Conservation (phyloP, 2,888 invertebrate species). For the Rhorus exstirpatorius region DNA sequence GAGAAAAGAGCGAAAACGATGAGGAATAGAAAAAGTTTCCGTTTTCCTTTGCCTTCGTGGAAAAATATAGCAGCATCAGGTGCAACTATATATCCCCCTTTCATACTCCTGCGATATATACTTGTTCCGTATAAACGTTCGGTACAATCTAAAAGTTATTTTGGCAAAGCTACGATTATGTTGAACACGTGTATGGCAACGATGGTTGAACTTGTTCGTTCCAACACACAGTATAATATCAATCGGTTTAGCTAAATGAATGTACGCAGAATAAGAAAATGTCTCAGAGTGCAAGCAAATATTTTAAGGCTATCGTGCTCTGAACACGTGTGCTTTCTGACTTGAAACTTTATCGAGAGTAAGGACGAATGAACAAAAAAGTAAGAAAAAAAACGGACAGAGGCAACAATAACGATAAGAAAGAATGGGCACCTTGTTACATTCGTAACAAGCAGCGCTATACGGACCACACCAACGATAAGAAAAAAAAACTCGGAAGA, state of each 20-base stretch:
- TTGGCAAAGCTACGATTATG: neutral
- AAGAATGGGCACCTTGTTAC: neutral
- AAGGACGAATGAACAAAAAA: neutral
- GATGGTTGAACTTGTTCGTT: constrained; percentile 5
- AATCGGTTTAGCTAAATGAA: too few relatives aligned
- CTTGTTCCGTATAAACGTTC: neutral
- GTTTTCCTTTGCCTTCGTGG: neutral
- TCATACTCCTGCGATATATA: too few relatives aligned
- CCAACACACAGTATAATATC: neutral
- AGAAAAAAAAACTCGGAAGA: too few relatives aligned
- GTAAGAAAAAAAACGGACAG: constrained; percentile 1
- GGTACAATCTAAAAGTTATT: neutral
- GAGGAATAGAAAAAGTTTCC: constrained; percentile 42
- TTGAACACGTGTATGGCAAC: neutral
- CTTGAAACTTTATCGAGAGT: neutral
- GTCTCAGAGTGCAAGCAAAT: too few relatives aligned
- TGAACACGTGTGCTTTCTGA: too few relatives aligned
- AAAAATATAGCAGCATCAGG: constrained; percentile 25
- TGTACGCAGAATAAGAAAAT: too few relatives aligned
- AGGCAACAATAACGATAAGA: neutral
- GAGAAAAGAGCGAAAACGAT: neutral
- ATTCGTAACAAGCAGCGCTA: constrained; percentile 13
- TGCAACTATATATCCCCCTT: too few relatives aligned
- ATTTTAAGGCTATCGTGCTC: too few relatives aligned
- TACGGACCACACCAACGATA: neutral